Base-by-base conservation (phyloP, 2,888 invertebrate species). In the Drosophila merina region DNA sequence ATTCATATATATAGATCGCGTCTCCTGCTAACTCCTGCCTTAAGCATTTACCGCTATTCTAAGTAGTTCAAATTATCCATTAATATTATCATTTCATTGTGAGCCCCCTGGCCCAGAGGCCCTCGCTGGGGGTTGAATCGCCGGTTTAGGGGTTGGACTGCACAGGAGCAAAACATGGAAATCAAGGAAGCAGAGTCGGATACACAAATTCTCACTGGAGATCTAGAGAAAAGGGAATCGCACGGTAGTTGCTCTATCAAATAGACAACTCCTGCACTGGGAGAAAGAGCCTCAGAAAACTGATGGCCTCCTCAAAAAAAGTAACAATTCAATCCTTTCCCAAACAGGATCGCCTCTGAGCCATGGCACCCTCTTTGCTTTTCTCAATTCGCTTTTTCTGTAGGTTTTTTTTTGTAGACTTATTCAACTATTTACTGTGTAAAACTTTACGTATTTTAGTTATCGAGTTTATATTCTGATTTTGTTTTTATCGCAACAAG, bases 401-500 rank as follows among this genome's bases (percentile, higher is more conserved):
- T 44, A 60, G 68, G 12, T 69, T 63, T 52, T 62, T 62, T 74
- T 72, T 73, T 72, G 51, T 79, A 77, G 74, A 76, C 88, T 89
- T 86, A 89, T 69, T 67, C 72, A 78, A 82, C 89, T 90, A 90
- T 86, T 90, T 89, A 89, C 89, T 89, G 88, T 88, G 86, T 88
- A 88, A 90, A 90, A 72, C 76, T 79, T 90, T 90, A 90, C 90
- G 90, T 90, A 90, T 90, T 90, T 89, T 77, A 86, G 86, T 89
- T 89, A 82, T 89, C 88, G 88, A 88, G 83, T 85, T 89, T 78
- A 64, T 77, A 77, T 79, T 68, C 59, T 59, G 64, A 44, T 55
- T 44, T 74, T 67, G 33, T 36, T 54, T 72, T 73, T 72, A 54
- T 64, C 67, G 66, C 72, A 75, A 77, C 58, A 52, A 58, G 64